Evolutionary conservation across 2,888 invertebrate species (phyloP), one percentile per base, ranked within the genome.

Genomic region (Sinodicranocentrus sp.): DNA sequence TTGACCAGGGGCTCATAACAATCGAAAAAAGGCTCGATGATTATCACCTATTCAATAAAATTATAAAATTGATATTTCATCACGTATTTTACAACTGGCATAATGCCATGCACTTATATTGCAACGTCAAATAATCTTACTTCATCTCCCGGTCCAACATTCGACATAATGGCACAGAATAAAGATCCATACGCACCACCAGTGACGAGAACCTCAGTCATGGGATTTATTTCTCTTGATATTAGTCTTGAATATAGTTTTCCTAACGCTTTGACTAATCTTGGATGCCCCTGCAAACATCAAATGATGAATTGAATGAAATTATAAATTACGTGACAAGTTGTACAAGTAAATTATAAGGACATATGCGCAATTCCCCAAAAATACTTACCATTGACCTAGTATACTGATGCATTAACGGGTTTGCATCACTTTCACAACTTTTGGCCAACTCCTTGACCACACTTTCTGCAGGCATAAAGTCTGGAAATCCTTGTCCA

Each of bases 161-260:
- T 84, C 10, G 85, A 96, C 90, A 95, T 93, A 85, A 98, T 94
- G 10, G 96, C 91, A 65, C 95, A 94, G 91, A 95, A 99, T 0
- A 99, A 92, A 0, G 98, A 96, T 90, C 98, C 97, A 90, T 99
- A 99, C 0, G 99, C 99, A 5, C 99, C 99, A 48, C 93, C 92
- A 0, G 98, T 97, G 1, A 99, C 94, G 39, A 99, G 90, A 57
- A 99, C 92, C 91, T 99, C 98, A 82, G 93, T 95, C 87, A 94
- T 92, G 0, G 97, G 94, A 91, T 99, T 94, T n/a, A 99, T 92
- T 76, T 94, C 91, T 68, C 94, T 93, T 1, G 93, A 93, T 67
- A 97, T 91, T 21, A 98, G 90, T 63, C 94, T 94, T 0, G 96
- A 95, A 91, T 98, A 99, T 1, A 99, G 91, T 90, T 96, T 95